Conservation (phyloP, 2,888 invertebrate species). For the Athripsodes cinereus region DNA sequence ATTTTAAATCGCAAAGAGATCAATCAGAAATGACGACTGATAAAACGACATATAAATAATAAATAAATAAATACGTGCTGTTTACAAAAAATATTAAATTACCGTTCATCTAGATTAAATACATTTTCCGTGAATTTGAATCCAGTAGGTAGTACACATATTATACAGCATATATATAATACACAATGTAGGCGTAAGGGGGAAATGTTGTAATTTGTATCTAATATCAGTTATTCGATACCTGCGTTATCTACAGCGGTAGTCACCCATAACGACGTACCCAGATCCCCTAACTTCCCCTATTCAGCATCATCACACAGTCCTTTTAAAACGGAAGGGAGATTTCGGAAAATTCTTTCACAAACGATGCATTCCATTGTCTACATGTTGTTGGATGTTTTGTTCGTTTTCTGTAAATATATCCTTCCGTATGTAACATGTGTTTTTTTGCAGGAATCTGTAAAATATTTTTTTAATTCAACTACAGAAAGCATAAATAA, state of each 20-base stretch:
- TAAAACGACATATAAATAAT: no score
- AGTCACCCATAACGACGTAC: constrained; percentile 7
- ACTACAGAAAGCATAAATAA: no score
- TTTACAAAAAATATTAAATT: no score
- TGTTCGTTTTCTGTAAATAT: no score
- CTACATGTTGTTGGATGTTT: neutral
- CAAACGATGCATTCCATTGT: neutral
- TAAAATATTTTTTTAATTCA: no score
- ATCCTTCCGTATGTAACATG: no score
- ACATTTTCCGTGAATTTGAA: neutral
- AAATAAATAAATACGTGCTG: no score
- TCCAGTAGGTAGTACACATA: neutral
- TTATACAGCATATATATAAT: neutral
- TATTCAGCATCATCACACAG: neutral
- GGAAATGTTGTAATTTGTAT: constrained; percentile 6
- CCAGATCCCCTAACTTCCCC: neutral
- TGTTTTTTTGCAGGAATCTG: no score
- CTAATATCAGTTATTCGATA: constrained; percentile 12
- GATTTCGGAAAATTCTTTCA: neutral
- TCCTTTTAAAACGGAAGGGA: neutral
- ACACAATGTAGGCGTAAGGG: neutral
- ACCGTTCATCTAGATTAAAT: no score
- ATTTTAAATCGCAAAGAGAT: no score
- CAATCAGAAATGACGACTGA: no score
- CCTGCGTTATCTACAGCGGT: constrained; percentile 13